Conservation (phyloP, 2,888 invertebrate genomes). For the Eupithecia abbreviata region DNA sequence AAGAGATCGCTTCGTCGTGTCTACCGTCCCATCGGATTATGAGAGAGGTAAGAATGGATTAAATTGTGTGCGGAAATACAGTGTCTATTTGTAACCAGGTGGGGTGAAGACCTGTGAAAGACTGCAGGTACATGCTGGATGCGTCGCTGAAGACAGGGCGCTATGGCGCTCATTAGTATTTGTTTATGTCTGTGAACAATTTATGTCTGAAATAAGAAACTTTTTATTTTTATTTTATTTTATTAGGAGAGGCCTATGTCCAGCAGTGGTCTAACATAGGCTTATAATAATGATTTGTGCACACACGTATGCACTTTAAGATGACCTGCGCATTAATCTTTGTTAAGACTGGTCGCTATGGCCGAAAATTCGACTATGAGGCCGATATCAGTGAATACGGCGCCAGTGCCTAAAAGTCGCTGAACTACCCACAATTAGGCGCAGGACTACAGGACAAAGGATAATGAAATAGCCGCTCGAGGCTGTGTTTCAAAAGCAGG, state of each 20-base stretch:
- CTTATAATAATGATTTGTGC: too few relatives aligned
- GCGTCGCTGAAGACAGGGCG: too few relatives aligned
- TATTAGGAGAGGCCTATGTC: too few relatives aligned
- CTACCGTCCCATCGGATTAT: background rate
- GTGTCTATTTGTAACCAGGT: too few relatives aligned
- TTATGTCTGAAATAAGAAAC: too few relatives aligned
- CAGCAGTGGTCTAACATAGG: too few relatives aligned
- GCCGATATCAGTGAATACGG: background rate
- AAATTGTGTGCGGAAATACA: too few relatives aligned
- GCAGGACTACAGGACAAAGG: constrained; percentile 43
- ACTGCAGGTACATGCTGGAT: too few relatives aligned
- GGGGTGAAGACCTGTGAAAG: too few relatives aligned
- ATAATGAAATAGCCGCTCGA: constrained; percentile 62
- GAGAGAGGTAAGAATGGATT: background rate
- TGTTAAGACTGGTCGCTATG: background rate
- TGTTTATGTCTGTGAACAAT: too few relatives aligned
- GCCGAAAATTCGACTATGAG: background rate
- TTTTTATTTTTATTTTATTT: too few relatives aligned
- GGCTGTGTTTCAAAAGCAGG: constrained; percentile 61
- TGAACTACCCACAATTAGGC: constrained; percentile 37
- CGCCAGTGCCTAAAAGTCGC: constrained; percentile 18
- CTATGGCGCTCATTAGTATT: too few relatives aligned
- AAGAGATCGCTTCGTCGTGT: background rate
- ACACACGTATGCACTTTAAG: background rate
- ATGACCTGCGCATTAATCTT: background rate